Base-by-base conservation (phyloP, 1,140 invertebrate genomes). In the Ips typographus region DNA sequence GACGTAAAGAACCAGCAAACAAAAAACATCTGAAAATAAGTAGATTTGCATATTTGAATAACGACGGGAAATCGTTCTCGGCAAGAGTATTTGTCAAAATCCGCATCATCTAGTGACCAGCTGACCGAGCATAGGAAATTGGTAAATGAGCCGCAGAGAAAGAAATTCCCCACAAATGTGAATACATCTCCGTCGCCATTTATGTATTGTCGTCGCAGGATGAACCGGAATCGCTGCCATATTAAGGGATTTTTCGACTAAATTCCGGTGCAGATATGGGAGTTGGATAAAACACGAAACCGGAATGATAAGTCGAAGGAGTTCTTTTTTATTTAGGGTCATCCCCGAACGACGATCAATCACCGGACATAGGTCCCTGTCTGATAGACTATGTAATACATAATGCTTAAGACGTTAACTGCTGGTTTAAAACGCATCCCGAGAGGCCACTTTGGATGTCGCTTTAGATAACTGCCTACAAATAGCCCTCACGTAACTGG, bases 351-450 rank as follows among this genome's bases (percentile, higher is more conserved):
- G 73, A 77, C 74, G 75, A 79, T 79, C 78, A 79, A 79, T 79
- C 78, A 79, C 77, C 70, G 74, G 72, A 73, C 77, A 75, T 41
- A 56, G 71, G 69, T 64, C 67, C 72, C 70, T 62, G 70, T 71
- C 75, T 77, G 77, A 79, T 79, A 71, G 75, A 75, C 77, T 79
- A 76, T 75, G 74, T 78, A 78, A 78, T 79, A 74, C 74, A 73
- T 75, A 77, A 78, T 79, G 75, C 75, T 77, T 77, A 79, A 79
- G 78, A 79, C 77, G 77, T 78, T 79, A 79, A 77, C 78, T 75
- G 76, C 76, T 73, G 76, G 77, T 78, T 78, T 79, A 77, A 79
- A 77, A 56, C 69, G 69, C 56, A 71, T 73, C 78, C 77, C 78
- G 56, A 40, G 77, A 76, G 78, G 73, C 73, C 71, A 75, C 70